Percentiles rank a stretch among this genome's conserved stretches.
Conservation (phyloP, 2,888 invertebrate genomes). For the Aspidiotus destructor region DNA sequence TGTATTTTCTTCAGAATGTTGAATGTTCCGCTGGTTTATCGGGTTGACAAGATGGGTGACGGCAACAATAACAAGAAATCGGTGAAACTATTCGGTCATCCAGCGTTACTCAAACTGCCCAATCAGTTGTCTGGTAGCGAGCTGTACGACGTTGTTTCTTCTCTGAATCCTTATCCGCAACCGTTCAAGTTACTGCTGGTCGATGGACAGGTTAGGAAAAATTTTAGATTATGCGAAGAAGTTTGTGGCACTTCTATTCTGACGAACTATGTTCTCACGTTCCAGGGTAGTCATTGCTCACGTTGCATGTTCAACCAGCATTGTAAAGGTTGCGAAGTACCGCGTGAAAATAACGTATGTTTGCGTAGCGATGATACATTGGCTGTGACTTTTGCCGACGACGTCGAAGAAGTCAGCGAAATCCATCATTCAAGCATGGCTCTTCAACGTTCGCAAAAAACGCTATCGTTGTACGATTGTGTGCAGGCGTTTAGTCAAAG, state of each 20-base stretch:
- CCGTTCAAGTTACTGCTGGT: slow-evolving; percentile 48
- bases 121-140: slow-evolving; percentile 46
- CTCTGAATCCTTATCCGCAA: slow-evolving; percentile 45
- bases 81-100: slow-evolving; percentile 48
- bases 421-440: slow-evolving; percentile 47
- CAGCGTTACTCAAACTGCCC: slow-evolving; percentile 49
- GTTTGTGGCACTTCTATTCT: too few relatives aligned
- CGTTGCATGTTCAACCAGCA: slow-evolving; percentile 49
- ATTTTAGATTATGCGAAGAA: neutral
- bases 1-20: slow-evolving; percentile 40
- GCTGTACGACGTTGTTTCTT: slow-evolving; percentile 45
- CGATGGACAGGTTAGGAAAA: slow-evolving; percentile 46
- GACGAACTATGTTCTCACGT: slow-evolving; percentile 28
- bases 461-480: slow-evolving; percentile 52
- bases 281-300: slow-evolving; percentile 51
- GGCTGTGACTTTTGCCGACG: slow-evolving; percentile 44
- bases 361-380: slow-evolving; percentile 50
- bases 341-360: slow-evolving; percentile 44
- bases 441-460: slow-evolving; percentile 45
- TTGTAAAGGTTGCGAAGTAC: slow-evolving; percentile 51
- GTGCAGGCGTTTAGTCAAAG: slow-evolving; percentile 53
- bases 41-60: slow-evolving; percentile 46
- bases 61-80: slow-evolving; percentile 45
- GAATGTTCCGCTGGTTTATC: slow-evolving; percentile 48
- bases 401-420: slow-evolving; percentile 42